A percentile compares a stretch with the other conserved stretches of the same genome.
Conservation (phyloP, 2,113 vertebrate genomes). For the Pollimyrus isidori region DNA sequence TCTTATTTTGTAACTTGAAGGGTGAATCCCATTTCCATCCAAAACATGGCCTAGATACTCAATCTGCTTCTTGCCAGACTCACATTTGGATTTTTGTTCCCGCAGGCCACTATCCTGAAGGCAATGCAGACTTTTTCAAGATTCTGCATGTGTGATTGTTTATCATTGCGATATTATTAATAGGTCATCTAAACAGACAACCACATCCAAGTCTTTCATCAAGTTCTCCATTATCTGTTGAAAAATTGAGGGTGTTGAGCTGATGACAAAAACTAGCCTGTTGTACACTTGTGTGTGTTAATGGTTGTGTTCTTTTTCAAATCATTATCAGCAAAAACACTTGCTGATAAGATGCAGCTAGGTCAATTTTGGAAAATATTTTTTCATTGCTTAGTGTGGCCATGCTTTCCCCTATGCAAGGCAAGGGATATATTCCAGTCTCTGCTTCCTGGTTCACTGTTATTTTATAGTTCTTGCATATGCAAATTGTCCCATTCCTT, state of each 20-base stretch:
- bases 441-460: background rate
- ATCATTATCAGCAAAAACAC: background rate
- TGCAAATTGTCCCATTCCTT: background rate
- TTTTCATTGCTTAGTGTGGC: background rate
- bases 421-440: background rate
- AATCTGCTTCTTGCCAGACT: background rate
- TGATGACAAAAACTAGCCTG: background rate
- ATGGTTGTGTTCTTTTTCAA: background rate
- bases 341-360: background rate
- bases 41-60: background rate
- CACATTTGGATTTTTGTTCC: background rate
- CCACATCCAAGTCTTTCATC: background rate
- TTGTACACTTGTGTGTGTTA: background rate
- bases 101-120: background rate
- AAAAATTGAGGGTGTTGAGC: background rate
- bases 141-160: background rate
- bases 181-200: background rate
- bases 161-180: background rate
- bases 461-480: background rate
- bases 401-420: background rate
- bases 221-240: background rate
- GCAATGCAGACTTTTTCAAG: background rate
- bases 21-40: background rate
- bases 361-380: background rate
- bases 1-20: background rate